Base-by-base conservation (phyloP, 1,140 invertebrate genomes). In the Tigriopus japonicus region DNA sequence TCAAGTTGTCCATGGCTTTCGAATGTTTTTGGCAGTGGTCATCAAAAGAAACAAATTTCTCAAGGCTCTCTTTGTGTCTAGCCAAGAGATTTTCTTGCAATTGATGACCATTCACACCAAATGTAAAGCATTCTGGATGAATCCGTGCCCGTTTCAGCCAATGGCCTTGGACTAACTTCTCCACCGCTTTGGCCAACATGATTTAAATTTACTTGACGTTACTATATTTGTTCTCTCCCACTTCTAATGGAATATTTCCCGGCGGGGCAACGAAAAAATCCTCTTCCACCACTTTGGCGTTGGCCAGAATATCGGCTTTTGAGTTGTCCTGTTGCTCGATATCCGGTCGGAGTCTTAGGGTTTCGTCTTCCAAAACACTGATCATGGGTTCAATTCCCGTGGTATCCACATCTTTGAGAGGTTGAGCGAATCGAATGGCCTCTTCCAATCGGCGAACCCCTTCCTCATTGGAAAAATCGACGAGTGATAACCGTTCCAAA, bases 221-320 rank as follows among this genome's bases (percentile, higher is more conserved):
- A 24, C 15, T n/a, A 6, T 15, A 40, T 14, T 53, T 35, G 12
- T 24, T 53, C 2, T 12, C 40, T 14, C 2, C 6, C 12, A 53
- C n/a, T 53, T 56, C 35, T 3, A 56, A 53, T 1, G 58, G 28
- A 13, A 60, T 59, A 55, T 60, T 60, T 17, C 58, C 58, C 1
- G 42, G 28, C 1, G 58, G 58, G 2, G 58, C 58, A 7, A 60
- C 58, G 21, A 60, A 43, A 42, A 53, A 60, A 13, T 60, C 58
- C 17, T 60, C 58, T 24, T 60, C 58, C 5, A 35, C 35, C 19
- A 59, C 9, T 40, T 24, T 15, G 7, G 58, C 58, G 12, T 59
- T 53, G 1, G 35, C 19, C 19, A 49, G 7, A 10, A 63, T 53
- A 17, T 63, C 56, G 5, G 45, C 45, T 10, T 49, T 49, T 12